Evolutionary conservation across 1,140 invertebrate genomes (phyloP).

Genomic region (Homalodisca vitripennis): DNA sequence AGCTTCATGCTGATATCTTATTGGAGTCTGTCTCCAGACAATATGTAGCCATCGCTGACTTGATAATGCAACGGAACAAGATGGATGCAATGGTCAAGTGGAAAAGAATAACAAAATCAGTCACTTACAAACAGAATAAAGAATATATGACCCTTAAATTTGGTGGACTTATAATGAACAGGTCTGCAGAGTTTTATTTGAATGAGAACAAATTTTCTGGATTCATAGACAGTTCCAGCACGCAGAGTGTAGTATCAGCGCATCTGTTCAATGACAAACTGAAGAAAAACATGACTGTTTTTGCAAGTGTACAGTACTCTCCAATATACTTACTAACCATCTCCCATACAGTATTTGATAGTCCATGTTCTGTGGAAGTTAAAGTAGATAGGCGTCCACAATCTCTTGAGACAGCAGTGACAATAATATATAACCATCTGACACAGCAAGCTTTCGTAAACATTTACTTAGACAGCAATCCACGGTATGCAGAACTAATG

Average conservation of each 20-base stretch:
- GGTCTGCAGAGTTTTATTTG: neutral
- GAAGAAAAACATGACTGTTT: neutral
- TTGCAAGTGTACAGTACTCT: neutral
- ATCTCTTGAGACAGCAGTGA: neutral
- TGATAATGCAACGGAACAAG: neutral
- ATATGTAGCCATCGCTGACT: neutral
- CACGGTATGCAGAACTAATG: neutral
- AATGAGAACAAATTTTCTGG: conserved; percentile 2
- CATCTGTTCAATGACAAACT: neutral
- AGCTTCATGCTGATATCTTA: neutral
- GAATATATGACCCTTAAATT: neutral
- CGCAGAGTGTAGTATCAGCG: neutral
- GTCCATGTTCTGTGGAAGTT: conserved; percentile 2
- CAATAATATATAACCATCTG: conserved; percentile 3
- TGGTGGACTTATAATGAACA: neutral
- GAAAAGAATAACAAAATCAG: neutral
- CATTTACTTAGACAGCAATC: conserved; percentile 7
- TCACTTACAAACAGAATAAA: neutral
- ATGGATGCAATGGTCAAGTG: neutral
- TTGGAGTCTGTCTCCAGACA: neutral
- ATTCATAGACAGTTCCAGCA: neutral
- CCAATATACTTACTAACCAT: neutral
- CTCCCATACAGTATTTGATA: conserved; percentile 11
- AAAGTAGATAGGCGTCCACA: neutral
- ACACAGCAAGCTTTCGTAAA: conserved; percentile 9